phyloP scores from a whole-genome alignment of 64 coral and sea anemone species.

The Montipora efflorescens region DNA sequence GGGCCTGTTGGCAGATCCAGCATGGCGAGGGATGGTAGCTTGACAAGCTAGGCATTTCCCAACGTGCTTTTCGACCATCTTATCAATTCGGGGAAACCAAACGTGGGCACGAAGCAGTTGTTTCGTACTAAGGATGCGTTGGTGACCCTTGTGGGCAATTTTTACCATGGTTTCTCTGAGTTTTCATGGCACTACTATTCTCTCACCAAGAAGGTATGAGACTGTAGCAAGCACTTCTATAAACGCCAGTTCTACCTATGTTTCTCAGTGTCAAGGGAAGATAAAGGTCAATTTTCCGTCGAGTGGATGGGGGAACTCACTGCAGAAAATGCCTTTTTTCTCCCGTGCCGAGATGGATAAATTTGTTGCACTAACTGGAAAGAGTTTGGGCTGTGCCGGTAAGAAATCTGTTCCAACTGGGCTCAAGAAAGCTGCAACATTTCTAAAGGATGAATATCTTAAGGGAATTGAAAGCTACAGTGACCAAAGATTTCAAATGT shows the following conservation, averaged over 20 bases:
- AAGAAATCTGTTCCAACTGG: conserved; percentile 6
- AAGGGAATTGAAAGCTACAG: background rate
- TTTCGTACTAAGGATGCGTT: too few species aligned
- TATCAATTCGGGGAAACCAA: too few species aligned
- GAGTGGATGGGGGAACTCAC: background rate
- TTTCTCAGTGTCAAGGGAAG: conserved; percentile 13
- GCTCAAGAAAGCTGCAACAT: conserved; percentile 41
- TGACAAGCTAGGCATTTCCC: too few species aligned
- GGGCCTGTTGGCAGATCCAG: too few species aligned
- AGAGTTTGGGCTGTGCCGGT: conserved; percentile 4
- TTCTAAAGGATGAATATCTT: conserved; percentile 55
- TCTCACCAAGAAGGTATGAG: background rate
- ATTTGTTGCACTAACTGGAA: conserved; percentile 1
- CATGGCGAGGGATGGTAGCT: too few species aligned
- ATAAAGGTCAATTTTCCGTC: background rate
- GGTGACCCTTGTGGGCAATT: too few species aligned
- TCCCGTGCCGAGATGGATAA: conserved; percentile 26
- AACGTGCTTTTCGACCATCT: too few species aligned
- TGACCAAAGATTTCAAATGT: conserved; percentile 36
- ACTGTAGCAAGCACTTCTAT: conserved; percentile 8
- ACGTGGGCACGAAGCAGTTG: too few species aligned
- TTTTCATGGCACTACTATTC: too few species aligned
- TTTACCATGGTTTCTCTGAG: too few species aligned
- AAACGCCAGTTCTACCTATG: background rate
- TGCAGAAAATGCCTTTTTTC: conserved; percentile 24